Base-by-base conservation (phyloP, 1,140 invertebrate species). In the Asbolus verrucosus region DNA sequence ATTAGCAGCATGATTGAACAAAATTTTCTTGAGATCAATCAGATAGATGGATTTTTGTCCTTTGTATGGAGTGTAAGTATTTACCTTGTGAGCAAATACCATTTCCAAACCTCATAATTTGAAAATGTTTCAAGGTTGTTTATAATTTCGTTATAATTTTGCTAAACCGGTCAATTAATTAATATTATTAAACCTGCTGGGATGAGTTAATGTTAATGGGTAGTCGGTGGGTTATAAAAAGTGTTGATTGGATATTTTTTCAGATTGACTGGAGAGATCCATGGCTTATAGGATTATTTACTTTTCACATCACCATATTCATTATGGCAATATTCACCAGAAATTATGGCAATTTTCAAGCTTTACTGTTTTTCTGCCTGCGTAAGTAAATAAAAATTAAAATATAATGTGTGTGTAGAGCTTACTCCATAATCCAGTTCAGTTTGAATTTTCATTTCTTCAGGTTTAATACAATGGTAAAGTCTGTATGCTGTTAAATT, bases 201-300 rank as follows among this genome's bases (percentile, higher is more conserved):
- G n/a, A n/a, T n/a, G n/a, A n/a, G n/a, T n/a, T 16, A 21, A 59
- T 60, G 30, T n/a, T n/a, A n/a, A 15, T 67, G 69, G 3, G 30
- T 24, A 8, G 14, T 60, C 18, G 9, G 30, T 18, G 19, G 41
- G 21, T 27, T 36, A 67, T 16, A 46, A 43, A 60, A 59, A 39
- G 3, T 19, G 6, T 15, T 76, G 59, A 33, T 54, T 73, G 75
- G 72, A 27, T 8, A 27, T 27, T 77, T 24, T 88, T 89, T 50
- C 82, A 95, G 94, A 93, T 95, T 79, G 93, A 95, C 79, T 95
- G 93, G 93, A 85, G 86, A 72, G 94, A 95, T 83, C 92, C 93
- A 38, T 94, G 92, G 92, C 83, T 95, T 6, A 90, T 92, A 60
- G 87, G 87, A 11, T 78, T 95, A 2, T 79, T 94, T 65, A 83